Percentiles rank a stretch among this genome's conserved stretches.
Evolutionary conservation across 2,888 invertebrate species (phyloP).

Genomic region (Liposcelis brunnea): DNA sequence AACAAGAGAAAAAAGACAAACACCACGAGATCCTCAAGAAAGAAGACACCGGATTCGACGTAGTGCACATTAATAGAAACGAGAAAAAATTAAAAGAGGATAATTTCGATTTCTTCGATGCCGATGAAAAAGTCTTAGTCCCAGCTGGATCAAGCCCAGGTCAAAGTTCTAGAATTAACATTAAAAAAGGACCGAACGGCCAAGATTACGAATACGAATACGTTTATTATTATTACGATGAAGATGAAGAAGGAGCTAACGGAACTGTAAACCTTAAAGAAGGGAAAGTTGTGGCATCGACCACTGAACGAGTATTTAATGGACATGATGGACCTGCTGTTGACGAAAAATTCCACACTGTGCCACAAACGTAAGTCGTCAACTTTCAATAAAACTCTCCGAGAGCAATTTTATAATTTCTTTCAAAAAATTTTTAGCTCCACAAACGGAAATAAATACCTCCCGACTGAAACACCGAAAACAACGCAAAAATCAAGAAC

Average conservation of each 20-base stretch:
- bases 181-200: conserved; percentile 76
- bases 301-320: conserved; percentile 29
- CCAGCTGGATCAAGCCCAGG: conserved; percentile 18
- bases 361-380: conserved; percentile 25
- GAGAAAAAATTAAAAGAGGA: conserved; percentile 15
- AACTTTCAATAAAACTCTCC: conserved; percentile 4
- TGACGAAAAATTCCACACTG: not conserved
- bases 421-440: not conserved
- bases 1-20: too few relatives aligned
- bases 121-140: conserved; percentile 19
- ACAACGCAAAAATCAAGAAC: conserved; percentile 27
- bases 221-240: conserved; percentile 79
- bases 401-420: too few relatives aligned
- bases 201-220: conserved; percentile 86
- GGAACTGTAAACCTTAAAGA: conserved; percentile 11
- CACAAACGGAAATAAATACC: not conserved
- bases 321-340: conserved; percentile 40
- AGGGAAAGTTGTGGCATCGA: conserved; percentile 15
- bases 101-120: conserved; percentile 21
- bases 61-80: conserved; percentile 16
- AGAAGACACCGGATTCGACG: conserved; percentile 13
- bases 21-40: too few relatives aligned
- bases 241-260: conserved; percentile 44
- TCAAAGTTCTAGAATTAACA: conserved; percentile 53
- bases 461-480: conserved; percentile 12